Conservation (phyloP, 2,888 invertebrate genomes). For the Leptura quadrifasciata region DNA sequence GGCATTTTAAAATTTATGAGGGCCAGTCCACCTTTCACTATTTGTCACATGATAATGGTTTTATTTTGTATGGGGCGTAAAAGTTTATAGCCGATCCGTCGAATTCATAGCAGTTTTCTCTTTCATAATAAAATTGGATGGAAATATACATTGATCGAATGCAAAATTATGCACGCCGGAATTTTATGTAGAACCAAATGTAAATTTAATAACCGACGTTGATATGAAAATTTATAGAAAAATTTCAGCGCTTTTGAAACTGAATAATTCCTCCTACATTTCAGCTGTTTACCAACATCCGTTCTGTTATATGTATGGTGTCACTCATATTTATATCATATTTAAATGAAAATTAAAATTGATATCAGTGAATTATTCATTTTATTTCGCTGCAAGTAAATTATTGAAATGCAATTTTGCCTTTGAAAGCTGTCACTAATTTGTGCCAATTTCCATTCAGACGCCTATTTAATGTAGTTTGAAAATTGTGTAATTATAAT, state of each 20-base stretch:
- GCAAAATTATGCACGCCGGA: background rate
- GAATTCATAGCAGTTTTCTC: background rate
- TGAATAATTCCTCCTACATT: background rate
- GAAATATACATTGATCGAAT: background rate
- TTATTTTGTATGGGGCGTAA: background rate
- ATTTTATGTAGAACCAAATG: background rate
- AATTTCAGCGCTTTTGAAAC: background rate
- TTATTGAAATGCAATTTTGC: constrained; percentile 2
- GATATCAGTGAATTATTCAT: background rate
- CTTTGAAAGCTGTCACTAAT: background rate
- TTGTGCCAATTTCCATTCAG: background rate
- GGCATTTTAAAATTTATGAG: background rate
- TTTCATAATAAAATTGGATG: background rate
- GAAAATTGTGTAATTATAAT: too few relatives aligned
- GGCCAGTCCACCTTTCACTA: background rate
- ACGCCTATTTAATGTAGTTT: background rate
- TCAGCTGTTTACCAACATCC: background rate
- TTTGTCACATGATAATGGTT: background rate
- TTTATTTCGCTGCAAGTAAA: background rate
- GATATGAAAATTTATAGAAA: constrained; percentile 6
- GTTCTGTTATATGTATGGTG: background rate
- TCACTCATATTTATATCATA: constrained; percentile 3
- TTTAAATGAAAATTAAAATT: constrained; percentile 7
- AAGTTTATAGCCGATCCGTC: too few relatives aligned
- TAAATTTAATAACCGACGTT: constrained; percentile 2